phyloP scores from a whole-genome alignment of 2,113 vertebrate species.

The Fregetta grallaria region DNA sequence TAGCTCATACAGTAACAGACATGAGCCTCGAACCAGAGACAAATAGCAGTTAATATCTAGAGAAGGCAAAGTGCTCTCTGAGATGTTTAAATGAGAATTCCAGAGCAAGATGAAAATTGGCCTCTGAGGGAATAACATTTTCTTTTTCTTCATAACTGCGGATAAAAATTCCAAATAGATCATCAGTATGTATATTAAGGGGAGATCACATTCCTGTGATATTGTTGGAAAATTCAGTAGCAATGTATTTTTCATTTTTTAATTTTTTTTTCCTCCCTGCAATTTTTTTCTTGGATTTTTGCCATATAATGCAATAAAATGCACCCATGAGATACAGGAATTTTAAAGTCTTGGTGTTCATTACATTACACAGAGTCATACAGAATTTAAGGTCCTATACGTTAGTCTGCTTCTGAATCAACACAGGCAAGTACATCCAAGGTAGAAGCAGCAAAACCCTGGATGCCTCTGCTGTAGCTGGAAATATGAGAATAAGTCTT shows the following conservation, averaged over 20 bases:
- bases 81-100: conserved; percentile 68
- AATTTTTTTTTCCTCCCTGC: background rate
- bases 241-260: conserved; percentile 46
- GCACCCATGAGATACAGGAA: conserved; percentile 57
- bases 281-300: conserved; percentile 48
- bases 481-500: conserved; percentile 70
- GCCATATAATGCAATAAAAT: conserved; percentile 47
- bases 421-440: conserved; percentile 43
- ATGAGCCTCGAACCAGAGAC: conserved; percentile 11
- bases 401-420: conserved; percentile 59
- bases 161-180: conserved; percentile 69
- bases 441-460: conserved; percentile 49
- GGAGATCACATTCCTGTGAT: conserved; percentile 63
- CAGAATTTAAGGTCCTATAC: conserved; percentile 48
- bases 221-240: conserved; percentile 67
- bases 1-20: conserved; percentile 44
- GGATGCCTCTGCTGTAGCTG: conserved; percentile 57
- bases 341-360: conserved; percentile 64
- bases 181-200: conserved; percentile 47
- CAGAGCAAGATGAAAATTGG: conserved; percentile 62
- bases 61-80: conserved; percentile 37
- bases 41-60: conserved; percentile 46
- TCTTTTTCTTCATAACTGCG: conserved; percentile 33
- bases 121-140: conserved; percentile 57
- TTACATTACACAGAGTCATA: conserved; percentile 49